Percentiles rank a stretch among this genome's conserved stretches.
Evolutionary conservation across 1,140 invertebrate species (phyloP).

Genomic region (Episyrphus balteatus): DNA sequence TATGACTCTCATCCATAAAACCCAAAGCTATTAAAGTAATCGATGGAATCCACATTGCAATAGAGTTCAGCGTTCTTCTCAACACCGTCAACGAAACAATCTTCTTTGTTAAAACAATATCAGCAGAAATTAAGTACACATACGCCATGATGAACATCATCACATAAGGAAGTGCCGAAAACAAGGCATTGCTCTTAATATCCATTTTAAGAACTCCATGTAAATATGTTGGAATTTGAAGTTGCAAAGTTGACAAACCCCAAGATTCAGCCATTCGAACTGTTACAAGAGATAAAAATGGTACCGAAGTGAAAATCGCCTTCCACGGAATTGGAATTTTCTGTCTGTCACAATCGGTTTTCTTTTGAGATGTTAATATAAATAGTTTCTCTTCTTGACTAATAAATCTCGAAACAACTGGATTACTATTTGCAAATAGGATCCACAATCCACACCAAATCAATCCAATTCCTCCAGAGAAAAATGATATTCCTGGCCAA

Average conservation of each 20-base stretch:
- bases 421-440: slow-evolving; percentile 52
- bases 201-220: slow-evolving; percentile 67
- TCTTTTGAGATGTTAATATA: slow-evolving; percentile 46
- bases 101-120: slow-evolving; percentile 46
- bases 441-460: slow-evolving; percentile 51
- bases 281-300: slow-evolving; percentile 73
- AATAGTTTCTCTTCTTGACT: slow-evolving; percentile 45
- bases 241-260: slow-evolving; percentile 87
- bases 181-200: slow-evolving; percentile 58
- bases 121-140: slow-evolving; percentile 50
- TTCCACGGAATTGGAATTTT: slow-evolving; percentile 52
- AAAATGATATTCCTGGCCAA: slow-evolving; percentile 70
- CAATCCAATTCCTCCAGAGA: slow-evolving; percentile 52
- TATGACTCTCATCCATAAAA: slow-evolving; percentile 43
- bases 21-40: slow-evolving; percentile 48
- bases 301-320: no score
- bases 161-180: slow-evolving; percentile 70
- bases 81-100: slow-evolving; percentile 40
- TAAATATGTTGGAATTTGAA: slow-evolving; percentile 84
- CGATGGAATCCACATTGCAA: slow-evolving; percentile 48
- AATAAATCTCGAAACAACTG: slow-evolving; percentile 47
- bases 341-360: slow-evolving; percentile 5
- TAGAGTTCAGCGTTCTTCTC: slow-evolving; percentile 53
- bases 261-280: slow-evolving; percentile 81
- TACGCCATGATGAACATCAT: slow-evolving; percentile 58